Conservation (phyloP, 2,888 invertebrate genomes). For the Acanthosepion esculentum region DNA sequence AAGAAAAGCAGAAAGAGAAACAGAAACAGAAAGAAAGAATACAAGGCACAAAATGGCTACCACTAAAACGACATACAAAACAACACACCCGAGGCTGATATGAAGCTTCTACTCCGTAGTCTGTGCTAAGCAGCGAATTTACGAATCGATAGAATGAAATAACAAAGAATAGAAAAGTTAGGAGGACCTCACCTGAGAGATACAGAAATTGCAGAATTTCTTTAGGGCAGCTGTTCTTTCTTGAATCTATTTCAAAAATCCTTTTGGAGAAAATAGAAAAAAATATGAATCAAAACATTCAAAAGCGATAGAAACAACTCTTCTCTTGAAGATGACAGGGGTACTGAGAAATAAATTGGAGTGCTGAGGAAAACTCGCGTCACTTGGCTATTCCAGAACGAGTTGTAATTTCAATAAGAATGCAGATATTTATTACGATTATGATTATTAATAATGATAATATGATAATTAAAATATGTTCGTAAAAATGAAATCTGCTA, state of each 20-base stretch:
- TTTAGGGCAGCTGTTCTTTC: neutral
- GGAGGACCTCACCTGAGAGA: constrained; percentile 10
- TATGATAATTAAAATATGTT: neutral
- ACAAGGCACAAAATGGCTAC: too few species aligned
- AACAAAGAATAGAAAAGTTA: neutral
- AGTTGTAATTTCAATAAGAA: neutral
- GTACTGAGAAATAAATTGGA: too few species aligned
- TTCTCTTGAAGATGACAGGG: too few species aligned
- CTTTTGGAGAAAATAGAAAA: neutral
- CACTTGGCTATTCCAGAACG: neutral
- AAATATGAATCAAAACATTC: neutral
- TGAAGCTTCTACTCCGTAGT: neutral
- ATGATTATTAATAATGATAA: neutral
- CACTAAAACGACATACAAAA: too few species aligned
- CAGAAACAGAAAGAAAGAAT: too few species aligned
- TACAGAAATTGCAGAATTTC: neutral
- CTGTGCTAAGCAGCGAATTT: neutral
- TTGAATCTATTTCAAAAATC: neutral
- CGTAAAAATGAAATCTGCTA: neutral
- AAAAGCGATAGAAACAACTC: too few species aligned
- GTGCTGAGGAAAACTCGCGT: too few species aligned
- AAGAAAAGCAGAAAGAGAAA: too few species aligned
- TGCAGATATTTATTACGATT: neutral
- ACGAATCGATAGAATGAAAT: neutral
- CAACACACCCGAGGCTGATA: too few species aligned